Percentiles rank a stretch among this genome's conserved stretches.
These are phyloP conservation scores for Baronia brevicornis DNA, from an alignment of 2,888 invertebrate genomes.

Conservation along the genomic window DNA sequence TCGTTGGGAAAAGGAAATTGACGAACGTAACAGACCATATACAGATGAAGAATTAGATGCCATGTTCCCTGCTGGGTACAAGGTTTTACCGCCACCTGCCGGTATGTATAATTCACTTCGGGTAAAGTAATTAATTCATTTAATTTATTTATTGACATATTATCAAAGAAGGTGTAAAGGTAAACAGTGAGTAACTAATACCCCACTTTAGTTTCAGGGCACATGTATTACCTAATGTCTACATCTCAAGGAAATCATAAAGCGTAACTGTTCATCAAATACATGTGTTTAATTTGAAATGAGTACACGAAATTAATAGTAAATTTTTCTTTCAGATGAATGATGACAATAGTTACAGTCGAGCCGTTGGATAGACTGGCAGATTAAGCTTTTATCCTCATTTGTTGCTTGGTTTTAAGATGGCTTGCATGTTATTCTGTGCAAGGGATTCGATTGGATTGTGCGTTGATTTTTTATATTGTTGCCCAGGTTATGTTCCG, in stretches of 20 bases:
- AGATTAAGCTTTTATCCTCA: slow-evolving; percentile 42
- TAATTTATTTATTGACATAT: slow-evolving; percentile 4
- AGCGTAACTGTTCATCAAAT: slow-evolving; percentile 28
- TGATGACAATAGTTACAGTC: slow-evolving; percentile 65
- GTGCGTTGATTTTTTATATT: slow-evolving; percentile 33
- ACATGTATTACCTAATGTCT: slow-evolving; percentile 59
- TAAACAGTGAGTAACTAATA: slow-evolving; percentile 62
- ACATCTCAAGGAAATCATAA: slow-evolving; percentile 34
- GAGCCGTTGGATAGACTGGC: slow-evolving; percentile 57
- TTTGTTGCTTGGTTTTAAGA: slow-evolving; percentile 18
- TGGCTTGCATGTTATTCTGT: slow-evolving; percentile 16
- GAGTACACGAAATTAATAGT: slow-evolving; percentile 48
- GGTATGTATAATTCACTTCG: slow-evolving; percentile 63
- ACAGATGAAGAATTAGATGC: slow-evolving; percentile 98
- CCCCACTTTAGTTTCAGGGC: slow-evolving; percentile 67
- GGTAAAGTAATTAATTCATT: not conserved
- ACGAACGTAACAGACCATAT: slow-evolving; percentile 96
- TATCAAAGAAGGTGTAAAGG: slow-evolving; percentile 25
- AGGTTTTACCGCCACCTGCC: slow-evolving; percentile 95
- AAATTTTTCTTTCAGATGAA: slow-evolving; percentile 72
- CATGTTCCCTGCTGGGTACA: slow-evolving; percentile 98
- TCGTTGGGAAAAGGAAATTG: slow-evolving; percentile 98
- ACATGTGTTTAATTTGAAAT: slow-evolving; percentile 40
- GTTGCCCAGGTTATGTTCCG: slow-evolving; percentile 88
- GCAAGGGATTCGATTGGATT: slow-evolving; percentile 1